Evolutionary conservation across 1,140 invertebrate genomes (phyloP).

Genomic region (Drosophila neocordata): DNA sequence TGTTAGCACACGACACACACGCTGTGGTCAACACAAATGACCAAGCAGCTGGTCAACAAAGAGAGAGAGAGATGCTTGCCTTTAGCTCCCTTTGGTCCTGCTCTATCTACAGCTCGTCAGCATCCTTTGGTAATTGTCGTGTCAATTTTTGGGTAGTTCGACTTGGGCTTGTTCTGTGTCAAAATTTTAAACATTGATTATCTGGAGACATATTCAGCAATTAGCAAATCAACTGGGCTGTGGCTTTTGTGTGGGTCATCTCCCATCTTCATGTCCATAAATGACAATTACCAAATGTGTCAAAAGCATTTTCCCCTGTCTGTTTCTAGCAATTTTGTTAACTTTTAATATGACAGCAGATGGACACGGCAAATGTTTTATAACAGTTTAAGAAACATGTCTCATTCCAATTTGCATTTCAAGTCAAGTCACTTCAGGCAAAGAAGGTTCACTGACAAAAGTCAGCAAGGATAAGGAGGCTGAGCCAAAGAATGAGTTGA

Average conservation of each 20-base stretch:
- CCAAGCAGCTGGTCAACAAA: slow-evolving; percentile 50
- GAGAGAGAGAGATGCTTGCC: not conserved
- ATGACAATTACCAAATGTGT: slow-evolving; percentile 79
- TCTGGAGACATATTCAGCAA: slow-evolving; percentile 83
- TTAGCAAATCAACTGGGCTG: slow-evolving; percentile 82
- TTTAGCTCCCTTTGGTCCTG: not conserved
- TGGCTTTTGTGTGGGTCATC: slow-evolving; percentile 35
- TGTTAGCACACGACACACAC: slow-evolving; percentile 78
- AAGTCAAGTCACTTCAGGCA: slow-evolving; percentile 21
- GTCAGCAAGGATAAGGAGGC: no score
- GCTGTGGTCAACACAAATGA: slow-evolving; percentile 76
- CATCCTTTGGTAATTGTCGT: slow-evolving; percentile 64
- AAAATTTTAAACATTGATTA: slow-evolving; percentile 82
- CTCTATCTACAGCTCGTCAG: slow-evolving; percentile 3
- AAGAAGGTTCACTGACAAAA: not conserved
- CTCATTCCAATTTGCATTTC: slow-evolving; percentile 63
- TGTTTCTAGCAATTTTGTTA: slow-evolving; percentile 49
- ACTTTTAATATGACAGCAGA: slow-evolving; percentile 78
- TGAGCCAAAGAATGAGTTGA: no score
- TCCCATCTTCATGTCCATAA: slow-evolving; percentile 33
- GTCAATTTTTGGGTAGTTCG: slow-evolving; percentile 61
- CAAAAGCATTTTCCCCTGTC: slow-evolving; percentile 55
- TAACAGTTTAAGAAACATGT: slow-evolving; percentile 25
- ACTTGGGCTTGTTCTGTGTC: slow-evolving; percentile 57
- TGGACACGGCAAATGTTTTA: slow-evolving; percentile 61